Conservation (phyloP, 1,140 invertebrate species). For the Acromyrmex echinatior region DNA sequence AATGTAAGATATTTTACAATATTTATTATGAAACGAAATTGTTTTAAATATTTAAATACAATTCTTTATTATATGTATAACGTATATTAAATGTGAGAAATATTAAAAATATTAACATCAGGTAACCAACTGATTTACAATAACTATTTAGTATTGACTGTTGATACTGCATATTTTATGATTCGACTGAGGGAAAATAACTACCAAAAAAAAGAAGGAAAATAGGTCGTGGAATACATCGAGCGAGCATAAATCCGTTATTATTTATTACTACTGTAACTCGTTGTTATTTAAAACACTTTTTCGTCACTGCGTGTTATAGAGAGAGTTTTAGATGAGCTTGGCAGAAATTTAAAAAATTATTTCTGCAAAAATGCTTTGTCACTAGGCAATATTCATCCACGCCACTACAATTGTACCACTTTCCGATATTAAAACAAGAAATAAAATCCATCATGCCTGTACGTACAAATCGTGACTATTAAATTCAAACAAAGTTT, state of each 20-base stretch:
- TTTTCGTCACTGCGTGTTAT: constrained; percentile 26
- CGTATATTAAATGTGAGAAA: background rate
- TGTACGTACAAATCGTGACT: background rate
- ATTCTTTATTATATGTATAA: background rate
- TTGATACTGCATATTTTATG: constrained; percentile 22
- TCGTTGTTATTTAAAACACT: constrained; percentile 53
- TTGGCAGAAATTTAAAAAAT: constrained; percentile 46
- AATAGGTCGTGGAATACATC: constrained; percentile 65
- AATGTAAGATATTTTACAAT: constrained; percentile 19
- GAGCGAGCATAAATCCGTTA: constrained; percentile 48
- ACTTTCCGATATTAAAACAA: constrained; percentile 19
- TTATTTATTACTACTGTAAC: constrained; percentile 54
- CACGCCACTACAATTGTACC: background rate
- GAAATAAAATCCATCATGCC: background rate
- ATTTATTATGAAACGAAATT: background rate
- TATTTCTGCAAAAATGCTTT: constrained; percentile 28
- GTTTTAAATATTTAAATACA: background rate
- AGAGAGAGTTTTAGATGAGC: constrained; percentile 45
- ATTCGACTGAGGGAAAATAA: constrained; percentile 9
- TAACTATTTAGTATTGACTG: background rate
- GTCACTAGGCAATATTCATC: constrained; percentile 25
- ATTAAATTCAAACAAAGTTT: background rate
- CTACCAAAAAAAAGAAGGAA: constrained; percentile 14
- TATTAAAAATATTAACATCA: background rate
- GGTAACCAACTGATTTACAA: background rate